phyloP scores from a whole-genome alignment of 2,888 invertebrate species.

The Trypoxylon attenuatum region DNA sequence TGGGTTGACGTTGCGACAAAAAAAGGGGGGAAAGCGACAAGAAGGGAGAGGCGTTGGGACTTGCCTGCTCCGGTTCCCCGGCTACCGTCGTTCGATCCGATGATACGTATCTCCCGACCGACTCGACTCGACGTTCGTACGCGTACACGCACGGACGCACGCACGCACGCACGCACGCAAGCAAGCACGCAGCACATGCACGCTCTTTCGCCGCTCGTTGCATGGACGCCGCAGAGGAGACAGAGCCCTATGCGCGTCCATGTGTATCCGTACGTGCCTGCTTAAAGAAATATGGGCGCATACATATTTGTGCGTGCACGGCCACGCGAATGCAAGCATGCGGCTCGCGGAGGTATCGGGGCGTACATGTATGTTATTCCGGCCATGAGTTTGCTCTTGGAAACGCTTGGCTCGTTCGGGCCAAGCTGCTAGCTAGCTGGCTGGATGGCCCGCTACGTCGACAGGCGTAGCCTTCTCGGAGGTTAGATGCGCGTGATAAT shows the following conservation, averaged over 20 bases:
- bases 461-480: slow-evolving; percentile 57
- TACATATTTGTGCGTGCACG: slow-evolving; percentile 15
- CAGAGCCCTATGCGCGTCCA: not conserved
- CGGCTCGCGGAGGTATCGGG: not conserved
- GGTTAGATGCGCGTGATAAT: slow-evolving; percentile 59
- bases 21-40: slow-evolving; percentile 27
- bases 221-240: not conserved
- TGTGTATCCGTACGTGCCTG: slow-evolving; percentile 10
- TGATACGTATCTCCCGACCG: slow-evolving; percentile 50
- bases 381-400: slow-evolving; percentile 35
- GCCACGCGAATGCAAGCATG: not conserved
- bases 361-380: not conserved
- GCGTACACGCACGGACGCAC: slow-evolving; percentile 4
- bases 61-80: slow-evolving; percentile 52
- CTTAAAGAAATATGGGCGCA: not conserved
- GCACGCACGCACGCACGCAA: not conserved
- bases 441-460: slow-evolving; percentile 46
- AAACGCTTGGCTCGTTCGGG: slow-evolving; percentile 37
- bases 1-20: slow-evolving; percentile 43
- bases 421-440: no score
- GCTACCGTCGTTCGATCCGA: slow-evolving; percentile 56
- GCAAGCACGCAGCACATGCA: not conserved
- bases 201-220: not conserved
- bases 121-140: slow-evolving; percentile 29
- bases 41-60: slow-evolving; percentile 45